Base-by-base conservation (phyloP, 1,140 invertebrate genomes). In the Trissolcus basalis region DNA sequence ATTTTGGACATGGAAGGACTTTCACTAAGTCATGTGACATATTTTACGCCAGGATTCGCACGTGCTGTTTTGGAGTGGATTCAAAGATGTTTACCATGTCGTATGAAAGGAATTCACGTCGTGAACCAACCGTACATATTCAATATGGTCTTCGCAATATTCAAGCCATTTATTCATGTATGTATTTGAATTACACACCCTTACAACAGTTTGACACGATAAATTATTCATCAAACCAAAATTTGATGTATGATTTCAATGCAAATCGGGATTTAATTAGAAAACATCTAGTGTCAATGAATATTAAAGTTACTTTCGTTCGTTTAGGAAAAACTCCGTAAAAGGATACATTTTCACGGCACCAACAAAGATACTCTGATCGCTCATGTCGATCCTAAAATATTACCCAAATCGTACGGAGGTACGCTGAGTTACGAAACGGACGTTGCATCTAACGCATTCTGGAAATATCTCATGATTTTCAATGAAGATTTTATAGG, bases 91-190 rank as follows among this genome's bases (percentile, higher is more conserved):
- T 86, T 92, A 32, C 93, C 94, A 0, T 78, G 89, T 33, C 90
- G 94, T 11, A 80, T 95, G 1, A 93, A 93, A 81, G 90, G 89
- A 0, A 90, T 94, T 43, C 94, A 96, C 80, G 89, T 95, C 55
- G 89, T 96, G 10, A 95, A 96, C 86, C 94, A 95, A 82, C 93
- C 94, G 0, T 92, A 90, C 76, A 88, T 95, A 16, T 93, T 96
- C 79, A 94, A 94, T 80, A 92, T 94, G 81, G 89, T 94, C 1
- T 95, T 92, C 78, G 90, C 92, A 39, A 89, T 96, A 36, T 93
- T 95, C 80, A 95, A 95, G 83, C 93, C 92, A 13, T 95, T 96
- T 81, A 89, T 96, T 14, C 56, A 85, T 61, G 86, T 88, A 79
- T 13, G 60, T 60, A 53, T 39, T 60, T 41, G 32, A 47, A 27